These are phyloP conservation scores for Trissolcus japonicus DNA, from an alignment of 2,888 invertebrate species.

Conservation along the genomic window DNA sequence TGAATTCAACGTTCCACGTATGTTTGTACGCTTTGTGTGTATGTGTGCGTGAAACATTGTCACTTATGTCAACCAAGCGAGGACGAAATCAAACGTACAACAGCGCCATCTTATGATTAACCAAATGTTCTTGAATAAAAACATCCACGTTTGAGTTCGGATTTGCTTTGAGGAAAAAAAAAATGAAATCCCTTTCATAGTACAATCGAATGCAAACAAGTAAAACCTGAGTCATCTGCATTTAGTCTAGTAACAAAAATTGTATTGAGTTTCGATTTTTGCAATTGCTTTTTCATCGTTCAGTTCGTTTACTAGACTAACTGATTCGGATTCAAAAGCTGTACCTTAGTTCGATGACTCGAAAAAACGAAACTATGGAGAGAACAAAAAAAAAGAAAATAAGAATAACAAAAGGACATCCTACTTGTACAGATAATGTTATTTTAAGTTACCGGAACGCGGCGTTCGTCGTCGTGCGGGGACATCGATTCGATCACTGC, in stretches of 20 bases:
- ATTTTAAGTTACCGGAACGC: slow-evolving; percentile 46
- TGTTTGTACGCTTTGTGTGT: slow-evolving; percentile 52
- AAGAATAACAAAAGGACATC: slow-evolving; percentile 12
- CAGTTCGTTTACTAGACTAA: slow-evolving; percentile 15
- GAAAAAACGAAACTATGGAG: neutral
- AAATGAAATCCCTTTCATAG: slow-evolving; percentile 1
- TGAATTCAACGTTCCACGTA: slow-evolving; percentile 47
- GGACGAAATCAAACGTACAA: slow-evolving; percentile 6
- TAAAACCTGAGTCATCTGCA: too few relatives aligned
- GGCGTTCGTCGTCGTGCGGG: slow-evolving; percentile 43
- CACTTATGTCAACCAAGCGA: slow-evolving; percentile 19
- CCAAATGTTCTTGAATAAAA: neutral
- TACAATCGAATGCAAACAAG: neutral
- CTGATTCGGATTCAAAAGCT: neutral
- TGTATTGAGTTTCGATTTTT: too few relatives aligned
- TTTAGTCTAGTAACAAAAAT: too few relatives aligned
- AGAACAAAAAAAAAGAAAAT: too few relatives aligned
- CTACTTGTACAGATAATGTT: slow-evolving; percentile 48
- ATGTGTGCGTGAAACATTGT: slow-evolving; percentile 47
- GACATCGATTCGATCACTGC: slow-evolving; percentile 63
- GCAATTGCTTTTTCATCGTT: slow-evolving; percentile 8
- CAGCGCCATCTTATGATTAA: too few relatives aligned
- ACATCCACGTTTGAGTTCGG: slow-evolving; percentile 1
- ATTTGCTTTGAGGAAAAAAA: slow-evolving; percentile 1
- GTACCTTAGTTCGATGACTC: too few relatives aligned